Percentiles rank a stretch among this genome's conserved stretches.
These are phyloP conservation scores for Sycophaga agraensis DNA, from an alignment of 1,140 invertebrate species.

Conservation along the genomic window DNA sequence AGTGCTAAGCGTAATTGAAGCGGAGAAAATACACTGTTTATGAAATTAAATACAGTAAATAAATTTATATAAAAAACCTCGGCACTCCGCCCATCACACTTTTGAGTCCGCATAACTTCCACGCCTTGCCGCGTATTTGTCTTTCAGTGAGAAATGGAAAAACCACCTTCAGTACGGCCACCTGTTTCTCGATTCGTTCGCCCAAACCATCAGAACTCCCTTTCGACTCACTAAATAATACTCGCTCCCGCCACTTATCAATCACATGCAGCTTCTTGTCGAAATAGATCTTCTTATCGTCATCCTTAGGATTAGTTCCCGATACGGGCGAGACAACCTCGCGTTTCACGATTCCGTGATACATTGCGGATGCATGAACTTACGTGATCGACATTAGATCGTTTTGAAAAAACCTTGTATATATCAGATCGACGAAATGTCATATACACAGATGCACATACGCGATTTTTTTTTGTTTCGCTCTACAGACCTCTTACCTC, in stretches of 20 bases:
- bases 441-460: too few relatives aligned
- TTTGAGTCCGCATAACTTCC: slow-evolving; percentile 23
- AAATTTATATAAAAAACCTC: slow-evolving; percentile 14
- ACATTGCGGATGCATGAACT: too few relatives aligned
- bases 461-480: too few relatives aligned
- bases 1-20: too few relatives aligned
- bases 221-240: background rate
- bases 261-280: background rate
- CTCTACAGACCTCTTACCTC: too few relatives aligned
- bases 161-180: slow-evolving; percentile 11
- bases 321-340: background rate
- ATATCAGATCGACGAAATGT: too few relatives aligned
- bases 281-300: background rate
- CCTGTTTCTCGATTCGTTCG: background rate
- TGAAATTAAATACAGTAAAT: background rate
- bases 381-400: too few relatives aligned
- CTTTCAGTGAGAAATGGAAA: slow-evolving; percentile 30
- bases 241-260: slow-evolving; percentile 4
- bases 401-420: too few relatives aligned
- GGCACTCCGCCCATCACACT: slow-evolving; percentile 25
- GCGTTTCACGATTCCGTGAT: background rate
- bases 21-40: too few relatives aligned
- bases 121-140: slow-evolving; percentile 29
- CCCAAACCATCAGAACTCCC: background rate
- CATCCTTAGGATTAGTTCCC: background rate